A percentile compares a stretch with the other conserved stretches of the same genome.
Conservation (phyloP, 2,113 vertebrate species). For the Octodon degus region DNA sequence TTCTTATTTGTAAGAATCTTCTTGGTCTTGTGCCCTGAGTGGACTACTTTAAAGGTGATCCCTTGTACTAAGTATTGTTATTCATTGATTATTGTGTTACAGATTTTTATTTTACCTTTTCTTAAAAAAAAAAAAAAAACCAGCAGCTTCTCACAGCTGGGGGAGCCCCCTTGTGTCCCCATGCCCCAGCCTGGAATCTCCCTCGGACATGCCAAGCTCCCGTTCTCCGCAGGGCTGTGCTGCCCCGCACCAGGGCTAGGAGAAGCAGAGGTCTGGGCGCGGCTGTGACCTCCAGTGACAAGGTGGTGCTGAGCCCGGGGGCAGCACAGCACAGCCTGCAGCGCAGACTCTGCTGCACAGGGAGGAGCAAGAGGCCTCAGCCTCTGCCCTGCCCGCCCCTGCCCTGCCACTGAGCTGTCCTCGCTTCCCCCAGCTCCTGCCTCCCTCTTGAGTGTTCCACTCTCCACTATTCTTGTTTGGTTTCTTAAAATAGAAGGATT, state of each 20-base stretch:
- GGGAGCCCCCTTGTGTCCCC: background rate
- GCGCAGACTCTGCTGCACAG: no score
- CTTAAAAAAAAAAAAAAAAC: background rate
- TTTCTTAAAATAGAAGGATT: slow-evolving; percentile 73
- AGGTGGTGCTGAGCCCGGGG: background rate
- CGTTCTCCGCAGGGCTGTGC: background rate
- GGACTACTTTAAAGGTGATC: background rate
- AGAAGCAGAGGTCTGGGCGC: background rate
- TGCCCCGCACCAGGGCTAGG: rapidly evolving
- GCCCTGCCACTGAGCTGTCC: background rate
- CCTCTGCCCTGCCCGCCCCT: no score
- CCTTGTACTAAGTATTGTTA: background rate
- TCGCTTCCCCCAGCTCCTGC: background rate
- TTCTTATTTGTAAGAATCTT: background rate
- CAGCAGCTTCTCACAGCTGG: background rate
- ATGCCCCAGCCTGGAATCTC: rapidly evolving
- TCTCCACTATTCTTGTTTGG: slow-evolving; percentile 45
- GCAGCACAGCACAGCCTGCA: background rate
- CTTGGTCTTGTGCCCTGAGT: background rate
- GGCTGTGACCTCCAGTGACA: background rate
- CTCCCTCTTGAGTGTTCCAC: background rate
- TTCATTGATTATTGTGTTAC: background rate
- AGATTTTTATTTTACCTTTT: background rate
- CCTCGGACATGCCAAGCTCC: rapidly evolving
- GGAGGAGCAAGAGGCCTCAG: no score